These are phyloP conservation scores for Sphinx pinastri DNA, from an alignment of 2,888 invertebrate species.

Conservation along the genomic window DNA sequence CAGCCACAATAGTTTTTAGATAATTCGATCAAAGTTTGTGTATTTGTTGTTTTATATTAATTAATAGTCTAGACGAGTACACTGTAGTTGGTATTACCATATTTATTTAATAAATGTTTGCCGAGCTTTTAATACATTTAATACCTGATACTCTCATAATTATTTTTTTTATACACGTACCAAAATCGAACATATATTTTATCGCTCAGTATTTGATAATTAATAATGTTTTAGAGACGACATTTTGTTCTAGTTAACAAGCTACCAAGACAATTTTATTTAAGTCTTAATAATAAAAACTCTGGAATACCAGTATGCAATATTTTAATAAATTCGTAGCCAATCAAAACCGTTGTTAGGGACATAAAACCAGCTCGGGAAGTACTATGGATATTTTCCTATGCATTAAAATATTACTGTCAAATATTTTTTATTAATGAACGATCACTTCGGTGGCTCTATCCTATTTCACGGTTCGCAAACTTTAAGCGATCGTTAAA, in stretches of 20 bases:
- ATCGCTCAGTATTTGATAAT: no score
- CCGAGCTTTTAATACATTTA: neutral
- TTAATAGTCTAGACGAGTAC: constrained; percentile 59
- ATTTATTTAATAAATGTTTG: neutral
- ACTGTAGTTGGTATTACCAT: neutral
- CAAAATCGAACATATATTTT: neutral
- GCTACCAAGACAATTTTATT: no score
- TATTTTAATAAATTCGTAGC: neutral
- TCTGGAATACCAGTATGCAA: no score
- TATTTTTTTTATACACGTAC: neutral
- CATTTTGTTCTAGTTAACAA: no score
- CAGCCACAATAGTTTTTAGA: constrained; percentile 35
- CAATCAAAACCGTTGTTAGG: neutral
- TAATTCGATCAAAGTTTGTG: constrained; percentile 26
- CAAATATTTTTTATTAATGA: constrained; percentile 46
- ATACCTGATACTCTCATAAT: neutral
- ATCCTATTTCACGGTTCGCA: constrained; percentile 58
- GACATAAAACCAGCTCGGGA: neutral
- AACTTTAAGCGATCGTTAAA: constrained; percentile 59
- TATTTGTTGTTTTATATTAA: constrained; percentile 63
- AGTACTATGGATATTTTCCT: neutral
- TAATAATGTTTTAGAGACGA: no score
- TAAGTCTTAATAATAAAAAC: no score
- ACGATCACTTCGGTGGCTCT: constrained; percentile 46
- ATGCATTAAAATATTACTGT: constrained; percentile 10